Evolutionary conservation across 2,797 vertebrate genomes (phyloP).

Genomic region (Todus mexicanus): DNA sequence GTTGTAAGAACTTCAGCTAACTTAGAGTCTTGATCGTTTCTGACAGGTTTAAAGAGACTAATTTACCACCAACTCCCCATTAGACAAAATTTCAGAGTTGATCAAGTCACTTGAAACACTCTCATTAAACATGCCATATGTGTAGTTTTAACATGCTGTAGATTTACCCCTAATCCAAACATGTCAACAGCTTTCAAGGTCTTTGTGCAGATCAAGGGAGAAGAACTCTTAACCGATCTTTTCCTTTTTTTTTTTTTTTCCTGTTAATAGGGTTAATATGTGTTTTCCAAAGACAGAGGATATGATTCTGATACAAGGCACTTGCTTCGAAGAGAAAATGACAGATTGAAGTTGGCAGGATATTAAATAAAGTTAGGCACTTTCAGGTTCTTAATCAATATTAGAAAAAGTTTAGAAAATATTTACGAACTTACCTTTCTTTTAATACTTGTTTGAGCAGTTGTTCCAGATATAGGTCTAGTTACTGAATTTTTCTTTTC

Average conservation of each 20-base stretch:
- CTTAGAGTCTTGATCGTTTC: neutral
- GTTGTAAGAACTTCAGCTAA: neutral
- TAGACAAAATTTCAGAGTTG: neutral
- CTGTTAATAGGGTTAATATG: neutral
- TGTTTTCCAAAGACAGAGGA: neutral
- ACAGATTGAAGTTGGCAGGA: neutral
- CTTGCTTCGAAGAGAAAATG: neutral
- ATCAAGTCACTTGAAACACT: neutral
- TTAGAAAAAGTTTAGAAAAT: conserved; percentile 2
- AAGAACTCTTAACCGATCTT: neutral
- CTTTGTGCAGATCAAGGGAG: neutral
- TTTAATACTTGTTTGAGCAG: neutral
- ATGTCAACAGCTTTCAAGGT: neutral
- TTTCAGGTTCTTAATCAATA: conserved; percentile 9
- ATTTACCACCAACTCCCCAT: neutral
- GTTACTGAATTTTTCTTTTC: neutral
- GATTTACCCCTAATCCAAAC: neutral
- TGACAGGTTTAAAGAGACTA: neutral
- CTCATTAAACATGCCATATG: neutral
- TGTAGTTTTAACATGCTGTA: neutral
- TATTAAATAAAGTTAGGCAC: conserved; percentile 23
- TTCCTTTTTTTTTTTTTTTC: neutral
- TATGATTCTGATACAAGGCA: neutral
- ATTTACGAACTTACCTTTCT: conserved; percentile 1
- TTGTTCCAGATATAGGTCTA: neutral